Evolutionary conservation across 2,888 invertebrate species (phyloP).

Genomic region (Harpagoxenus sublaevis): DNA sequence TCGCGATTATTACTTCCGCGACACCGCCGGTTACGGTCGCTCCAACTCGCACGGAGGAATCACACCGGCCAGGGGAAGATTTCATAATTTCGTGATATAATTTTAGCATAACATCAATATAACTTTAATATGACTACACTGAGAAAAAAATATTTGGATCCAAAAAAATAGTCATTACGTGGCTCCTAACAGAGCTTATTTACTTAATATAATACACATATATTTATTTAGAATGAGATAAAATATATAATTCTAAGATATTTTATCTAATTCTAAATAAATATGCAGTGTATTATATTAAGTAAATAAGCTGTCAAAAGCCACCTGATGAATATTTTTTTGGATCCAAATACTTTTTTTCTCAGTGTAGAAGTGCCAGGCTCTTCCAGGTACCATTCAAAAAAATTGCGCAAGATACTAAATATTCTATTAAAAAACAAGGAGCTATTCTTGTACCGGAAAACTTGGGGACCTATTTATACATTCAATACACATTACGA

Average conservation of each 20-base stretch:
- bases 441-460: neutral
- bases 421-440: neutral
- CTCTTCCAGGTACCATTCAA: neutral
- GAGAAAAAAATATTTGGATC: too few species aligned
- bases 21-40: neutral
- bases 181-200: too few species aligned
- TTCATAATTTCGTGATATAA: neutral
- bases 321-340: too few species aligned
- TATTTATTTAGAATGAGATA: too few species aligned
- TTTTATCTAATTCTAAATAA: too few species aligned
- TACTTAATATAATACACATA: too few species aligned
- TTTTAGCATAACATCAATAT: neutral
- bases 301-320: too few species aligned
- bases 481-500: neutral
- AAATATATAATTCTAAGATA: too few species aligned
- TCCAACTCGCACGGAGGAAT: neutral
- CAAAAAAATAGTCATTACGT: too few species aligned
- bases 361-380: neutral
- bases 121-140: neutral
- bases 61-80: neutral
- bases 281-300: too few species aligned
- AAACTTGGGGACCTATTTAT: neutral
- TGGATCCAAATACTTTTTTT: too few species aligned
- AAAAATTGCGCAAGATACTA: neutral
- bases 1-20: conserved; percentile 51